A percentile compares a stretch with the other conserved stretches of the same genome.
phyloP scores from a whole-genome alignment of 2,113 vertebrate genomes.

The Carassius gibelio region DNA sequence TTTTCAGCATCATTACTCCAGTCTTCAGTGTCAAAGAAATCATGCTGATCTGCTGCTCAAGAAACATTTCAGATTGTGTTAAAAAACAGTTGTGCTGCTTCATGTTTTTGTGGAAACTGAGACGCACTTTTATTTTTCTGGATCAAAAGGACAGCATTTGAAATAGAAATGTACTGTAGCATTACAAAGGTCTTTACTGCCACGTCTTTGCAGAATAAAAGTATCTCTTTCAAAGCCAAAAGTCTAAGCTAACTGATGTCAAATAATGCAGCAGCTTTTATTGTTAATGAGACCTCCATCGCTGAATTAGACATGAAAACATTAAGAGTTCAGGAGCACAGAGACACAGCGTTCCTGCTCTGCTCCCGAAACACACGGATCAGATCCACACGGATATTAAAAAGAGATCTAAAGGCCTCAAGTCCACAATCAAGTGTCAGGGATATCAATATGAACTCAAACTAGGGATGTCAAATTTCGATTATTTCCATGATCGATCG shows the following conservation, averaged over 20 bases:
- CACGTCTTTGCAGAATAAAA: too few relatives aligned
- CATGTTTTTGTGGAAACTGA: too few relatives aligned
- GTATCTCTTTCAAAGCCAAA: background rate
- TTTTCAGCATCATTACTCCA: background rate
- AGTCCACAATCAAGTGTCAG: too few relatives aligned
- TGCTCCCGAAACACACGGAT: background rate
- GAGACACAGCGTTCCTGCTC: background rate
- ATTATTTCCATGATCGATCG: too few relatives aligned
- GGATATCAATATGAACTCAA: too few relatives aligned
- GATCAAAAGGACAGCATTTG: background rate
- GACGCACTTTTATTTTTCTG: too few relatives aligned
- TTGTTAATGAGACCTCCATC: background rate
- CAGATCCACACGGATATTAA: background rate
- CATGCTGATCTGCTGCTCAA: background rate
- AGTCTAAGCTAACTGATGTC: background rate
- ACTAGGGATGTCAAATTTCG: too few relatives aligned
- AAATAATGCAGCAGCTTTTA: background rate
- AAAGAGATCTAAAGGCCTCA: too few relatives aligned
- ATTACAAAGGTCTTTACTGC: background rate
- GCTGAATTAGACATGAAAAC: background rate
- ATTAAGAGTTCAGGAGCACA: background rate
- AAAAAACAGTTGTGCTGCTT: too few relatives aligned
- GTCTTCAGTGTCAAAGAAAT: too few relatives aligned
- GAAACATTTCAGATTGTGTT: too few relatives aligned
- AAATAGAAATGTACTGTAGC: background rate